Conservation (phyloP, 1,140 invertebrate species). For the Whitmania pigra region DNA sequence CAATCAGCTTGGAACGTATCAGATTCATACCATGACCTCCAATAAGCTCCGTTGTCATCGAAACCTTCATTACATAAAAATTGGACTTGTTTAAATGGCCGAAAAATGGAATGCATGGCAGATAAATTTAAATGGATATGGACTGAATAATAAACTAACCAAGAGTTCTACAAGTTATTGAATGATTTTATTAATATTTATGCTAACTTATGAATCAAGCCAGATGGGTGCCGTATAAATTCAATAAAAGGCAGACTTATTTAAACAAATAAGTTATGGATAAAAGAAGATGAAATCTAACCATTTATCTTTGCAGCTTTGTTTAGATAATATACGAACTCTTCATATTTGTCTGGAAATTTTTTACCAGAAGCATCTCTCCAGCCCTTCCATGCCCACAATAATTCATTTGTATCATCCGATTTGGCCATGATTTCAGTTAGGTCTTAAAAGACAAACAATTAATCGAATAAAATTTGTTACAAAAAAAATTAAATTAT, state of each 20-base stretch:
- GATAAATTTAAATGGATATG: neutral
- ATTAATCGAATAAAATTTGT: neutral
- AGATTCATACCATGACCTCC: slow-evolving; percentile 38
- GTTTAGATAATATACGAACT: slow-evolving; percentile 65
- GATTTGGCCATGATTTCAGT: slow-evolving; percentile 31
- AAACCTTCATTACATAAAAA: slow-evolving; percentile 27
- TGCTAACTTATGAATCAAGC: too few relatives aligned
- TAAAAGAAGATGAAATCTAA: slow-evolving; percentile 34
- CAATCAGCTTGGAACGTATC: slow-evolving; percentile 47
- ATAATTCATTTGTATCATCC: slow-evolving; percentile 27
- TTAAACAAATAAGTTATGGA: too few relatives aligned
- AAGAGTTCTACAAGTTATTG: too few relatives aligned
- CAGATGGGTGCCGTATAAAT: too few relatives aligned
- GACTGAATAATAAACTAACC: neutral
- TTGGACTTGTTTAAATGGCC: too few relatives aligned
- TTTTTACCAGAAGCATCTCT: slow-evolving; percentile 59
- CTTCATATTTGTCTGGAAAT: slow-evolving; percentile 59
- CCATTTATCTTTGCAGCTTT: slow-evolving; percentile 67
- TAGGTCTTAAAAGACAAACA: slow-evolving; percentile 27
- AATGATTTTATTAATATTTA: neutral
- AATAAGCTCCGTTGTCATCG: slow-evolving; percentile 57
- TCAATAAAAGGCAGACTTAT: too few relatives aligned
- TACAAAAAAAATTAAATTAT: neutral
- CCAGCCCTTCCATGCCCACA: slow-evolving; percentile 58
- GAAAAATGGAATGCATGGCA: too few relatives aligned